Evolutionary conservation across 35 echinoderm and acorn worm genomes (phyloP).

Genomic region (Lytechinus variegatus): DNA sequence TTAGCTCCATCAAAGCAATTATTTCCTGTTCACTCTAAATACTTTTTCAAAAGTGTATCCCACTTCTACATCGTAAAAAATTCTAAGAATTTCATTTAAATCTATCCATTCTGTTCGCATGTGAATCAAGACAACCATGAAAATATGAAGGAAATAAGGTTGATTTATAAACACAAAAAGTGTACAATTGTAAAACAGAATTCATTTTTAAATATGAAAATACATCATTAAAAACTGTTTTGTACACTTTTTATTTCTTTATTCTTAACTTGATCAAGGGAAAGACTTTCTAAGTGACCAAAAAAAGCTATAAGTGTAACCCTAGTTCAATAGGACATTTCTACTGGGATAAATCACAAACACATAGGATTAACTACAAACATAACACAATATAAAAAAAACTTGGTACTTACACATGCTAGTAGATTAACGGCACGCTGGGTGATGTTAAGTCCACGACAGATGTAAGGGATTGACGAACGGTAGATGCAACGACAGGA

Average conservation of each 20-base stretch:
- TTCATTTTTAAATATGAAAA: not conserved
- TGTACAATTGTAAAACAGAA: not conserved
- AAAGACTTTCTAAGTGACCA: not conserved
- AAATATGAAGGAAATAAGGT: not conserved
- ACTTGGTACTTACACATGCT: conserved; percentile 35
- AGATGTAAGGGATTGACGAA: not conserved
- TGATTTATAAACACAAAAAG: not conserved
- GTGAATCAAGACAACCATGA: not conserved
- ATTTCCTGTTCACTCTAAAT: not conserved
- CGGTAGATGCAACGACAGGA: not conserved
- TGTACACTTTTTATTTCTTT: not conserved
- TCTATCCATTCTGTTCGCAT: not conserved
- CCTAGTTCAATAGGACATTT: too few relatives aligned
- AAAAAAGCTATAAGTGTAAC: not conserved
- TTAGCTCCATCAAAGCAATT: not conserved
- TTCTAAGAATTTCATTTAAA: not conserved
- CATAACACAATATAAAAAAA: not conserved
- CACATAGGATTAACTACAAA: not conserved
- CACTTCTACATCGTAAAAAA: not conserved
- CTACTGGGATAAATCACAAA: not conserved
- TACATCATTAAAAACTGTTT: not conserved
- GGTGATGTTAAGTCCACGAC: conserved; percentile 34
- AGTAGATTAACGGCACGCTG: not conserved
- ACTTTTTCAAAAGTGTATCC: not conserved
- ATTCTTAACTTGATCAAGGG: too few relatives aligned